Evolutionary conservation across 2,113 vertebrate genomes (phyloP), one percentile per base, ranked within the genome.

Genomic region (Megalops atlanticus): DNA sequence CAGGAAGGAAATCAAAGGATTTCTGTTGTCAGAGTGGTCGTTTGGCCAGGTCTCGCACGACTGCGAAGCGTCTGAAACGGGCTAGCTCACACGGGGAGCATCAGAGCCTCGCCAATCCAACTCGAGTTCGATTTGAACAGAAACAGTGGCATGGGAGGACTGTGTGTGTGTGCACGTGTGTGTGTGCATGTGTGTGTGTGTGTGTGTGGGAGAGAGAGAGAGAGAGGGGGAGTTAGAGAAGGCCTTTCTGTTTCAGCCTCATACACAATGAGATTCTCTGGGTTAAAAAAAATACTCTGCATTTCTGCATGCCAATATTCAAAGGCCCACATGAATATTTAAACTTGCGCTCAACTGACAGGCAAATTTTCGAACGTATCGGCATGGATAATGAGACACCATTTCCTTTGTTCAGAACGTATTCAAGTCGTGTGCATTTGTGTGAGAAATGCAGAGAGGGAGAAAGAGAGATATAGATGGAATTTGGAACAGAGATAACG

Each of bases 1-100:
- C 94, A 94, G 91, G 92, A 94, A 94, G 95, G 96, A 97, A 96
- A 97, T 98, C 96, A 97, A 96, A 96, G 91, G 93, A 84, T 89
- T 93, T 92, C 94, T 91, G 92, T 93, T 96, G 95, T 97, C 94
- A 95, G 91, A 84, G 90, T 92, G 95, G 95, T 94, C 95, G 95
- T 93, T 96, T 96, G 95, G 95, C 93, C 92, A 96, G 93, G 95
- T 96, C 92, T 92, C 93, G 89, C 89, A 89, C 83, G 94, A 96
- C 96, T 97, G 97, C 89, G 91, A 92, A 91, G 89, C 8, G 73
- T 85, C 91, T 49, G 52, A 47, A 93, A 78, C 92, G 93, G 90
- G 91, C 95, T 92, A 91, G 87, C 92, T 94, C 92, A 90, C 86
- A 91, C 90, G 86, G 91, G 70, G 90, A 93, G 88, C 90, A 88